phyloP scores from a whole-genome alignment of 2,113 vertebrate genomes.

The Leptosomus discolor region DNA sequence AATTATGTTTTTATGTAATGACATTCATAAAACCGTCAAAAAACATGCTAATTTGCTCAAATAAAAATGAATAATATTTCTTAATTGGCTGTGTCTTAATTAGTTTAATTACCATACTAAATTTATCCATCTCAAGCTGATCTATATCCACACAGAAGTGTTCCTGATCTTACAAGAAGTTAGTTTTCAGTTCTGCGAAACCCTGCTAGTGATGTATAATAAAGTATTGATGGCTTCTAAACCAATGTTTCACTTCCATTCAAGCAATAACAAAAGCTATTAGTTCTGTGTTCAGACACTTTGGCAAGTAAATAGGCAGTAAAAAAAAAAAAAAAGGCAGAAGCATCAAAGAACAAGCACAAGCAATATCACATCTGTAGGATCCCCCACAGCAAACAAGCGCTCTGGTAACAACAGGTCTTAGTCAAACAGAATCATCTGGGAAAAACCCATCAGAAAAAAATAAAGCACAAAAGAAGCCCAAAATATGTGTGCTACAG shows the following conservation, averaged over 20 bases:
- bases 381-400: not conserved
- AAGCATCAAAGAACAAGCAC: not conserved
- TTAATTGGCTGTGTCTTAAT: constrained; percentile 11
- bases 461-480: not conserved
- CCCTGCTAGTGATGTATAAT: not conserved
- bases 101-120: constrained; percentile 13
- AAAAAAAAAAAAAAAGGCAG: not conserved
- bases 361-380: not conserved
- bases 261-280: not conserved
- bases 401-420: not conserved
- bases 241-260: not conserved
- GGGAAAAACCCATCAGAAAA: not conserved
- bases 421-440: not conserved
- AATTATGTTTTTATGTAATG: constrained; percentile 35
- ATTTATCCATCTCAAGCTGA: not conserved
- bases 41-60: constrained; percentile 15
- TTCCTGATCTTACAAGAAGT: not conserved
- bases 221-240: not conserved
- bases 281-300: not conserved
- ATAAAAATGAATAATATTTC: constrained; percentile 39
- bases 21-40: constrained; percentile 39
- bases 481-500: not conserved
- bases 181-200: not conserved
- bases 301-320: not conserved
- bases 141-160: not conserved